These are phyloP conservation scores for Myodes glareolus DNA, from an alignment of 2,113 vertebrate genomes.

Conservation along the genomic window DNA sequence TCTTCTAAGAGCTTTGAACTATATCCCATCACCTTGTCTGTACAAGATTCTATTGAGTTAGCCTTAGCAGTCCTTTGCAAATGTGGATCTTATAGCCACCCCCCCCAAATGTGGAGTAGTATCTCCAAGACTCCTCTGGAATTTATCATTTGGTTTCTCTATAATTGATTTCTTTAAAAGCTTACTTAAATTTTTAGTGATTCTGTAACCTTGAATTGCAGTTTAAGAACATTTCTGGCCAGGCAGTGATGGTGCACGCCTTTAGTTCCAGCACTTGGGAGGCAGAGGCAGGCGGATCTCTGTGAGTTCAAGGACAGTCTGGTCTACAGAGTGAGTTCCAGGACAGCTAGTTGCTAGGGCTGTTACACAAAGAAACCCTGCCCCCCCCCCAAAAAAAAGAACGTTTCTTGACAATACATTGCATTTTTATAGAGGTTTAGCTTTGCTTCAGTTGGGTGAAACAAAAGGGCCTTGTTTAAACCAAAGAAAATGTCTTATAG, in stretches of 20 bases:
- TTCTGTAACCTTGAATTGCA: constrained; percentile 15
- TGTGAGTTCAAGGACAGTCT: neutral
- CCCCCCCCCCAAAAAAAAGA: neutral
- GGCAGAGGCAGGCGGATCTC: neutral
- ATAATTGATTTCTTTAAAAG: constrained; percentile 41
- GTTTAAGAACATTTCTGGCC: constrained; percentile 29
- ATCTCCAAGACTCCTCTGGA: neutral
- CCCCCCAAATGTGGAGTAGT: neutral
- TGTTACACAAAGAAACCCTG: neutral
- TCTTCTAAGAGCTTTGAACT: neutral
- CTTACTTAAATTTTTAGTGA: constrained; percentile 24
- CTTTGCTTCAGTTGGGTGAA: constrained; percentile 35
- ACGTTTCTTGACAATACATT: neutral
- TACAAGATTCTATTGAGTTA: neutral
- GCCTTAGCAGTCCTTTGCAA: neutral
- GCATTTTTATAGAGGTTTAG: neutral
- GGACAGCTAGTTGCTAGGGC: neutral
- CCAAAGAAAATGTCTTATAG: neutral
- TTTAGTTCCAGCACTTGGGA: neutral
- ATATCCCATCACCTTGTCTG: neutral
- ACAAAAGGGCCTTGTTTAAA: constrained; percentile 9
- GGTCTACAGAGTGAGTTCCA: neutral
- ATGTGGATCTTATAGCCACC: neutral
- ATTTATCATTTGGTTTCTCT: neutral
- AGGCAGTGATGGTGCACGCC: neutral